Evolutionary conservation across 2,797 vertebrate species (phyloP).

Genomic region (Sparidentex hasta): DNA sequence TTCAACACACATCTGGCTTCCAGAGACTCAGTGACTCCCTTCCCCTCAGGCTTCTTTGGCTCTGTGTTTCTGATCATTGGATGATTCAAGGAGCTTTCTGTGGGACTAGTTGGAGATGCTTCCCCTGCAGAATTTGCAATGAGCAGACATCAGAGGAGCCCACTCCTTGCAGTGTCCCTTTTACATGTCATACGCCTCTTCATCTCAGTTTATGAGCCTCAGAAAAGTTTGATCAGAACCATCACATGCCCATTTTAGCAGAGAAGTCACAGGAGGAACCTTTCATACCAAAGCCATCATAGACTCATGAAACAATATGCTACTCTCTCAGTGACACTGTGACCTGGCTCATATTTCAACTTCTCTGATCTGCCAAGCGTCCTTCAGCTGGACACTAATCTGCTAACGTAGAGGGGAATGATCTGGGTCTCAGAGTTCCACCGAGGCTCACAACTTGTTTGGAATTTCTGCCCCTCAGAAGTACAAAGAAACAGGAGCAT

Average conservation of each 20-base stretch:
- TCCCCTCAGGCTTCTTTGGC: constrained; percentile 51
- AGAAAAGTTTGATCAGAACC: constrained; percentile 34
- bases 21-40: constrained; percentile 64
- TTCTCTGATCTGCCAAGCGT: constrained; percentile 26
- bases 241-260: constrained; percentile 20
- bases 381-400: not conserved
- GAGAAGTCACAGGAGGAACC: constrained; percentile 20
- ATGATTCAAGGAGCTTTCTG: constrained; percentile 54
- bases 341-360: constrained; percentile 41
- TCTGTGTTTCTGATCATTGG: constrained; percentile 59
- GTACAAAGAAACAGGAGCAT: constrained; percentile 27
- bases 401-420: constrained; percentile 2
- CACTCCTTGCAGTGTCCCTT: constrained; percentile 27
- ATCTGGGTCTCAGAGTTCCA: constrained; percentile 4
- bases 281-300: constrained; percentile 23
- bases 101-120: constrained; percentile 44
- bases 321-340: constrained; percentile 15
- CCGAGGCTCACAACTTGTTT: constrained; percentile 13
- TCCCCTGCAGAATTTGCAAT: constrained; percentile 59
- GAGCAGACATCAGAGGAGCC: constrained; percentile 56
- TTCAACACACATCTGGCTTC: constrained; percentile 82
- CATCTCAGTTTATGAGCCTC: constrained; percentile 37
- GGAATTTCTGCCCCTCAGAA: constrained; percentile 19
- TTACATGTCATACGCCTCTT: constrained; percentile 44
- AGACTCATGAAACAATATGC: constrained; percentile 27